Percentiles rank a stretch among this genome's conserved stretches.
These are phyloP conservation scores for Plestiodon gilberti DNA, from an alignment of 2,113 vertebrate species.

Conservation along the genomic window DNA sequence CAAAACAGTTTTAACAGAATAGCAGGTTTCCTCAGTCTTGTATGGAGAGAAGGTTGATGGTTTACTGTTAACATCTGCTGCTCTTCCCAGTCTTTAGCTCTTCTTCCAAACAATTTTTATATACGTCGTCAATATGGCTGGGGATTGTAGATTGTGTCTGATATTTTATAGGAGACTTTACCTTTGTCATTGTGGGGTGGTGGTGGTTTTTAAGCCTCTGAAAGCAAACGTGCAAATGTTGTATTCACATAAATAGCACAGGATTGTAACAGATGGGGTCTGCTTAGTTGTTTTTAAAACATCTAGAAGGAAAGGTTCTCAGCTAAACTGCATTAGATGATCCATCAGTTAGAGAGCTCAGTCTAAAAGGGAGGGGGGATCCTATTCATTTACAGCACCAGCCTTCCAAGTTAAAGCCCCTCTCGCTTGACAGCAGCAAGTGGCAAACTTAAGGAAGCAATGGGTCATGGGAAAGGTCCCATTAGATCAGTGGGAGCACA, in stretches of 20 bases:
- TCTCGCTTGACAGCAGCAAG: conserved; percentile 74
- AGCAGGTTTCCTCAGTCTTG: fast-evolving
- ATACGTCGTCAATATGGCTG: background rate
- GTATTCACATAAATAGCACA: conserved; percentile 57
- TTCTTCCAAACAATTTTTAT: background rate
- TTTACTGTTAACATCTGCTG: background rate
- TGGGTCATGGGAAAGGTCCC: conserved; percentile 82
- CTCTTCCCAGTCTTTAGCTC: background rate
- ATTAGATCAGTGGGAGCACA: conserved; percentile 78
- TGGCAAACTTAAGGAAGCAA: conserved; percentile 79
- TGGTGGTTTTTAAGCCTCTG: conserved; percentile 57
- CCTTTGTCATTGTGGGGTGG: conserved; percentile 27
- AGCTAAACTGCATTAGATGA: conserved; percentile 64
- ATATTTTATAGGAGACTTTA: conserved; percentile 15
- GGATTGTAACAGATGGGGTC: conserved; percentile 72
- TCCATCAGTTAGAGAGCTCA: conserved; percentile 63
- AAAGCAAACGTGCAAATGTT: conserved; percentile 50
- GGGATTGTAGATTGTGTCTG: background rate
- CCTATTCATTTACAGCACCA: conserved; percentile 66
- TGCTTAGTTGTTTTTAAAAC: conserved; percentile 65
- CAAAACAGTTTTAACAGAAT: background rate
- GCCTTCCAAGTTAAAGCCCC: conserved; percentile 68
- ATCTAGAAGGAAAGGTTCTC: conserved; percentile 53
- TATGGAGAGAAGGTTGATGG: fast-evolving
- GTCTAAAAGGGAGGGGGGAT: conserved; percentile 49